phyloP scores from a whole-genome alignment of 2,797 vertebrate genomes.

The Halcyon smyrnensis region DNA sequence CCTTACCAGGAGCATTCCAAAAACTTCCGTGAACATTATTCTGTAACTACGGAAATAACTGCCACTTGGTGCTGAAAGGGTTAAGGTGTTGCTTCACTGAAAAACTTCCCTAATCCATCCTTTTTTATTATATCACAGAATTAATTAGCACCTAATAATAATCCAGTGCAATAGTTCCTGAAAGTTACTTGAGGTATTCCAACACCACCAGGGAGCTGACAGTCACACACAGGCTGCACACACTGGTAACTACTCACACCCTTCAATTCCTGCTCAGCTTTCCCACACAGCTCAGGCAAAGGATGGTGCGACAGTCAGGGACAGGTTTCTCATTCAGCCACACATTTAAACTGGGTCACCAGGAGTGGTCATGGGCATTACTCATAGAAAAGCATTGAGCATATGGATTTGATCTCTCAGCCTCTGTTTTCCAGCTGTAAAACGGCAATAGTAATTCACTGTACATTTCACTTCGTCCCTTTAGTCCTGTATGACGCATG shows the following conservation, averaged over 20 bases:
- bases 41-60: background rate
- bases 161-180: background rate
- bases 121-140: background rate
- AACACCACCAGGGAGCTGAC: background rate
- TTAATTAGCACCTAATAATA: background rate
- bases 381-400: background rate
- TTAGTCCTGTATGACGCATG: background rate
- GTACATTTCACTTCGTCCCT: background rate
- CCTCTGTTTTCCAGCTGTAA: background rate
- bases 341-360: background rate
- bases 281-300: background rate
- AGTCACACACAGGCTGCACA: fast-evolving
- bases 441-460: background rate
- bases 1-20: background rate
- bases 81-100: background rate
- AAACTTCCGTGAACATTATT: background rate
- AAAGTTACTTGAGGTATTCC: background rate
- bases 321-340: background rate
- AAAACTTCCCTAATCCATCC: background rate
- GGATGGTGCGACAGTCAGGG: fast-evolving
- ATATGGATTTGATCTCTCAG: background rate
- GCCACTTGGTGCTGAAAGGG: background rate
- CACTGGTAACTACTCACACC: background rate
- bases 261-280: background rate
- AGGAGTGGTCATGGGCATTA: background rate